Conservation (phyloP, 1,140 invertebrate genomes). For the Aphis craccivora region DNA sequence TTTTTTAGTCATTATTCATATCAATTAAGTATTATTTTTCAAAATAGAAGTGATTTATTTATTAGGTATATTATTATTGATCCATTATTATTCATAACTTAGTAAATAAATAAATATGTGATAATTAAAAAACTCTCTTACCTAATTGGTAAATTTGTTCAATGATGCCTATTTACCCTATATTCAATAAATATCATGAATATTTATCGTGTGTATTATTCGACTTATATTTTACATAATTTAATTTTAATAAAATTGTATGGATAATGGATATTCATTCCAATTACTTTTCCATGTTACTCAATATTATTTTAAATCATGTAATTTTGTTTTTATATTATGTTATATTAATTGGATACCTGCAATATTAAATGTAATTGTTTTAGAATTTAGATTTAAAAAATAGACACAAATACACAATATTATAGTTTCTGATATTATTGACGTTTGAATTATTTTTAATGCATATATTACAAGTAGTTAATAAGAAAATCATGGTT, state of each 20-base stretch:
- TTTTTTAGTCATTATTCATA: slow-evolving; percentile 33
- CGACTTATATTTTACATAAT: not conserved
- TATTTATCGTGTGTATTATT: not conserved
- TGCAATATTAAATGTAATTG: not conserved
- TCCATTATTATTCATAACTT: not conserved
- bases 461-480: not conserved
- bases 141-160: slow-evolving; percentile 8
- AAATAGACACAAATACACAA: not conserved
- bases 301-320: not conserved
- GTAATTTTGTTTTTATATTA: not conserved
- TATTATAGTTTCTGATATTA: not conserved
- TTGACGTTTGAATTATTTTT: not conserved
- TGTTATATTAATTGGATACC: not conserved
- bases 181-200: not conserved
- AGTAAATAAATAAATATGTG: not conserved
- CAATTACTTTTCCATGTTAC: slow-evolving; percentile 2
- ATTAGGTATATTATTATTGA: not conserved
- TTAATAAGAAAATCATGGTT: not conserved
- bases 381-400: not conserved
- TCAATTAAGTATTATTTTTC: not conserved
- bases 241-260: slow-evolving; percentile 5
- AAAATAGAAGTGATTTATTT: slow-evolving; percentile 43
- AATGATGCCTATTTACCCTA: not conserved
- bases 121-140: not conserved
- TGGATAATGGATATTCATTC: not conserved